Evolutionary conservation across 2,113 vertebrate species (phyloP).

Genomic region (Microcebus ravelobensis): DNA sequence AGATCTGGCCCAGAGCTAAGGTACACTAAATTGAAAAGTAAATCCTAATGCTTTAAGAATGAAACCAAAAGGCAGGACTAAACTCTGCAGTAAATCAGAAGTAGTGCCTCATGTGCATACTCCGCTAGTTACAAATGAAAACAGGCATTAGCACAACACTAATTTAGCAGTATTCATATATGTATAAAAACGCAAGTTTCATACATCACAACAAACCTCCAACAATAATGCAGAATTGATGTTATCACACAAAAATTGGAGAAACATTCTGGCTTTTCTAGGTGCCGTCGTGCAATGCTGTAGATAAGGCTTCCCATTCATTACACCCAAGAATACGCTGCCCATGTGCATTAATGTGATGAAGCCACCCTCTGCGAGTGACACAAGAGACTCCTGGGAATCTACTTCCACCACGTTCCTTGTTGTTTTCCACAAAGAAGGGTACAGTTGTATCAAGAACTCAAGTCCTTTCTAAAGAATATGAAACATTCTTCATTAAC

Average conservation of each 20-base stretch:
- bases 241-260: conserved; percentile 85
- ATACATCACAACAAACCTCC: conserved; percentile 81
- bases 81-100: conserved; percentile 55
- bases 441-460: conserved; percentile 61
- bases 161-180: conserved; percentile 75
- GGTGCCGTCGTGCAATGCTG: conserved; percentile 83
- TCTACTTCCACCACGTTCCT: conserved; percentile 63
- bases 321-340: conserved; percentile 85
- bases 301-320: conserved; percentile 87
- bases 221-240: conserved; percentile 84
- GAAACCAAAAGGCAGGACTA: conserved; percentile 73
- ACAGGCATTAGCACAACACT: conserved; percentile 80
- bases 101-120: conserved; percentile 49
- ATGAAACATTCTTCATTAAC: conserved; percentile 46
- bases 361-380: conserved; percentile 72
- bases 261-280: conserved; percentile 84
- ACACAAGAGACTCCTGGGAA: conserved; percentile 58
- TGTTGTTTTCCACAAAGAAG: conserved; percentile 76
- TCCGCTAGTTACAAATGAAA: conserved; percentile 80
- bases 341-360: conserved; percentile 67
- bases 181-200: conserved; percentile 83
- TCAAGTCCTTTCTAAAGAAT: conserved; percentile 43
- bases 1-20: conserved; percentile 87
- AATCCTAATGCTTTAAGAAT: conserved; percentile 82
- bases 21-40: conserved; percentile 82